phyloP scores from a whole-genome alignment of 2,113 vertebrate genomes.

The Aegotheles bennettii region DNA sequence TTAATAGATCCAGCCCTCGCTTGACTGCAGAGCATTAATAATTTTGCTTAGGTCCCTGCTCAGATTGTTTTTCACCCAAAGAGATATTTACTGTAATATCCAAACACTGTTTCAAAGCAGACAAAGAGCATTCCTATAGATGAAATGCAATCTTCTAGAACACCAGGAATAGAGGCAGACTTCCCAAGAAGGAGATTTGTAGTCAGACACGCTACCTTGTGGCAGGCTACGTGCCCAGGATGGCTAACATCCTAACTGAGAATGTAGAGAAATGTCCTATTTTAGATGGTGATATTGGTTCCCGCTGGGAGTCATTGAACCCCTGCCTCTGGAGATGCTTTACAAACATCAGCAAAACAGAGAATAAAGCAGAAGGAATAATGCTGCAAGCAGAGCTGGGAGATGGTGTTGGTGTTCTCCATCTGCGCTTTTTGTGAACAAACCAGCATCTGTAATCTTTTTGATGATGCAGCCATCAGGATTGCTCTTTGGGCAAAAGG shows the following conservation, averaged over 20 bases:
- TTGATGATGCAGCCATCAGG: neutral
- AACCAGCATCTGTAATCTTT: neutral
- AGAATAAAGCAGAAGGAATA: neutral
- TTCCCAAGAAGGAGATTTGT: neutral
- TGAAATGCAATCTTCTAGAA: neutral
- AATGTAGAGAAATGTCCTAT: neutral
- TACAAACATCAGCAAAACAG: neutral
- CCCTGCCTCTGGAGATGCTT: neutral
- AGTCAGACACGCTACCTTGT: neutral
- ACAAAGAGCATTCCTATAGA: neutral
- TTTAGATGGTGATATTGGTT: neutral
- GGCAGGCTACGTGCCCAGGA: neutral
- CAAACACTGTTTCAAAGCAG: neutral
- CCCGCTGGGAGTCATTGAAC: rapidly evolving
- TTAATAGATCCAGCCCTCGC: neutral
- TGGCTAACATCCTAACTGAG: neutral
- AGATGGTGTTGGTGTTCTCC: neutral
- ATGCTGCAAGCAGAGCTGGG: neutral
- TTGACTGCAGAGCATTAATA: neutral
- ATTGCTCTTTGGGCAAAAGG: neutral
- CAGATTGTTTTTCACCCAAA: neutral
- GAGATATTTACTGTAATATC: neutral
- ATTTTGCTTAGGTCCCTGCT: neutral
- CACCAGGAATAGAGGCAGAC: neutral
- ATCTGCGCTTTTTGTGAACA: neutral